Evolutionary conservation across 2,797 vertebrate genomes (phyloP).

Genomic region (Coendou prehensilis): DNA sequence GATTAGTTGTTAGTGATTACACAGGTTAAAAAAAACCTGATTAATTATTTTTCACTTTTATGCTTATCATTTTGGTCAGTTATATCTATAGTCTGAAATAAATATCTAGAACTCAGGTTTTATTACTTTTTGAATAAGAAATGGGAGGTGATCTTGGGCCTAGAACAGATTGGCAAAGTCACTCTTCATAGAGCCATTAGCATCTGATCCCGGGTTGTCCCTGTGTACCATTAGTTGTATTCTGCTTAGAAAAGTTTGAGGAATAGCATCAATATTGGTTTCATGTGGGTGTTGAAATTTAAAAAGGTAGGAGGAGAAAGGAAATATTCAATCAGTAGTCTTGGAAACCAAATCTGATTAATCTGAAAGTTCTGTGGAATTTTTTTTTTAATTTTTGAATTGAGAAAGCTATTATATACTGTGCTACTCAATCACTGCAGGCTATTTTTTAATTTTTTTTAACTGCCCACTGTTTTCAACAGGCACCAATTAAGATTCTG

Average conservation of each 20-base stretch:
- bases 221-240: background rate
- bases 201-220: background rate
- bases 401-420: slow-evolving; percentile 87
- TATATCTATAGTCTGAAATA: background rate
- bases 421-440: slow-evolving; percentile 90
- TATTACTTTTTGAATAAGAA: slow-evolving; percentile 36
- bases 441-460: slow-evolving; percentile 87
- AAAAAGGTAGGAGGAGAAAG: slow-evolving; percentile 66
- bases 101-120: background rate
- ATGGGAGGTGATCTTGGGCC: background rate
- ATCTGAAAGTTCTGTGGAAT: slow-evolving; percentile 84
- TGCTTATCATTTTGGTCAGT: background rate
- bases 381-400: slow-evolving; percentile 80
- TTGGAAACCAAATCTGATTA: slow-evolving; percentile 87
- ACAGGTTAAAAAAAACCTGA: background rate
- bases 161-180: background rate
- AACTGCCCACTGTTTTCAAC: slow-evolving; percentile 92
- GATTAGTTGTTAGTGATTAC: slow-evolving; percentile 15
- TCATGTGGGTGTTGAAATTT: slow-evolving; percentile 76
- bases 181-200: background rate
- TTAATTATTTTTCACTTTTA: slow-evolving; percentile 45
- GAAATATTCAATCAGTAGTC: slow-evolving; percentile 64
- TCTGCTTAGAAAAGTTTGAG: slow-evolving; percentile 55
- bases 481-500: slow-evolving; percentile 92
- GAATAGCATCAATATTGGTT: slow-evolving; percentile 51